Evolutionary conservation across 2,888 invertebrate genomes (phyloP).

Genomic region (Octonoba sinensis): DNA sequence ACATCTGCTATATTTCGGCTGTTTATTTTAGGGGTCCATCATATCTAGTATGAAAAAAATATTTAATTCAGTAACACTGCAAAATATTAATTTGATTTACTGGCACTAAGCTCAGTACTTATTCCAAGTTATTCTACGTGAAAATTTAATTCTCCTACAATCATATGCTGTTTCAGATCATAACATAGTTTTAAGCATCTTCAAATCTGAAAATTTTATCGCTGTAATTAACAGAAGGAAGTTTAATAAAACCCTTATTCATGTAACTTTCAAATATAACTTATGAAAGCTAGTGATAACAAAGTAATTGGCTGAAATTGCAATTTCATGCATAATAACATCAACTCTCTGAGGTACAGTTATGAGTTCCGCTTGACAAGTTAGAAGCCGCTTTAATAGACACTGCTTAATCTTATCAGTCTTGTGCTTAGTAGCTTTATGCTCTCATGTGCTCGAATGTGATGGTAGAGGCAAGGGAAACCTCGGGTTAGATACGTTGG

Average conservation of each 20-base stretch:
- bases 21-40: too few relatives aligned
- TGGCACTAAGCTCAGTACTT: too few relatives aligned
- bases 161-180: too few relatives aligned
- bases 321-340: constrained; percentile 56
- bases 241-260: constrained; percentile 31
- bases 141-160: too few relatives aligned
- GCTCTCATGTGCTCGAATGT: not conserved
- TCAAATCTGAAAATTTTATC: constrained; percentile 4
- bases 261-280: constrained; percentile 19
- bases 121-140: too few relatives aligned
- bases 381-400: constrained; percentile 31
- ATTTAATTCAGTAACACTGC: too few relatives aligned
- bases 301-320: constrained; percentile 56
- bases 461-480: too few relatives aligned
- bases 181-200: too few relatives aligned
- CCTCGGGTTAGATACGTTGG: too few relatives aligned
- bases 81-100: too few relatives aligned
- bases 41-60: too few relatives aligned
- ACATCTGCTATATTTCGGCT: too few relatives aligned
- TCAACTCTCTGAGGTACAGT: constrained; percentile 45
- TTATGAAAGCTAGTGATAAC: constrained; percentile 34
- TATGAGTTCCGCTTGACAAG: constrained; percentile 44
- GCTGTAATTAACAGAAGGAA: constrained; percentile 27
- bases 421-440: constrained; percentile 21
- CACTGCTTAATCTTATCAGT: constrained; percentile 40